Percentiles rank a stretch among this genome's conserved stretches.
Conservation (phyloP, 2,113 vertebrate species). For the Rhagologus leucostigma region DNA sequence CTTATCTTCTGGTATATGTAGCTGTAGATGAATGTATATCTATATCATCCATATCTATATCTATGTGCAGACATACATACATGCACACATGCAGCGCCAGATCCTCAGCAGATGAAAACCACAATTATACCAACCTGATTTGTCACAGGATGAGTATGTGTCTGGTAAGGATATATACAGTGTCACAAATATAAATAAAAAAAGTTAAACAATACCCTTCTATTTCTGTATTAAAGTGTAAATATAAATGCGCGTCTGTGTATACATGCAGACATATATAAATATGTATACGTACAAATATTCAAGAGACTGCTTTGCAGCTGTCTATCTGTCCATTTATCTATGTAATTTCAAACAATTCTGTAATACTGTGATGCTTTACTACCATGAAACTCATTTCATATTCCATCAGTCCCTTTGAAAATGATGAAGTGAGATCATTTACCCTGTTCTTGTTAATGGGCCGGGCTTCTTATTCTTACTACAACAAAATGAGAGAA, state of each 20-base stretch:
- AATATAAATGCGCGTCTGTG: background rate
- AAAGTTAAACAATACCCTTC: background rate
- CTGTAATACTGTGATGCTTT: slow-evolving; percentile 33
- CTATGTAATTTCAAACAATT: slow-evolving; percentile 50
- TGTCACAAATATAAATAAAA: background rate
- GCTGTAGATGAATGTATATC: background rate
- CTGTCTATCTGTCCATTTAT: background rate
- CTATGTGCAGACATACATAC: too few species aligned
- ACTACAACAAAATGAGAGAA: slow-evolving; percentile 39
- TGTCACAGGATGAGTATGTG: background rate
- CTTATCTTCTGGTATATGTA: background rate
- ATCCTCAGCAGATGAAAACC: background rate
- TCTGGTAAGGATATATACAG: background rate
- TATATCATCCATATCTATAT: background rate
- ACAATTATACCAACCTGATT: background rate
- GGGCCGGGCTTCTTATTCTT: slow-evolving; percentile 60
- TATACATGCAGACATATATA: background rate
- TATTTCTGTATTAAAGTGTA: background rate
- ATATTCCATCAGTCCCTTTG: slow-evolving; percentile 69
- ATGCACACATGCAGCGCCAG: background rate
- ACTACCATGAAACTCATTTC: slow-evolving; percentile 67
- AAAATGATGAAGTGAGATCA: slow-evolving; percentile 72
- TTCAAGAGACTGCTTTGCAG: background rate
- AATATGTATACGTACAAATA: background rate
- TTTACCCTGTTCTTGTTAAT: slow-evolving; percentile 59